Evolutionary conservation across 2,113 vertebrate genomes (phyloP), one percentile per base, ranked within the genome.

Genomic region (Psittacula cyanocephala): DNA sequence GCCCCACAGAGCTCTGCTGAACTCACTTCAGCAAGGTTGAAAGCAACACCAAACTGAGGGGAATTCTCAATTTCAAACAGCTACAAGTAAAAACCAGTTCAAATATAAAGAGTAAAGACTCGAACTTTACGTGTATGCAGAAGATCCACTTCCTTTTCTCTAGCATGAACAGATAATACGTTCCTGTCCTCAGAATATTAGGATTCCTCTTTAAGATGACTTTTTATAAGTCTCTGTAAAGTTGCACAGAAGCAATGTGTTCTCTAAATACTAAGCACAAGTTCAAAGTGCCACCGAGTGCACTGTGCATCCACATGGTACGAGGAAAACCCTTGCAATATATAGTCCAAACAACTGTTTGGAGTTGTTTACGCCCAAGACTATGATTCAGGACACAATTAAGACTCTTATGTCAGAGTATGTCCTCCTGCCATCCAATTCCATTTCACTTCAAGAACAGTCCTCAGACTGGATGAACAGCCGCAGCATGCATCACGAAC

Each of bases 211-310:
- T 77, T 41, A 72, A 91, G 80, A 60, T 8, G 6, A 68, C 65
- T 76, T 94, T 67, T 88, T 28, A 2, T 3, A 82, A 89, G 83
- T 7, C 79, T 74, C 90, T 81, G 25, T 50, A 33, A 91, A 96
- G 95, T 5, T 70, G 94, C 57, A 91, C 75, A 96, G 88, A 91
- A 91, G 95, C 55, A 87, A 97, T 69, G 83, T 93, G 75, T 13
- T 95, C 85, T 71, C 68, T 8, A 31, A 68, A 89, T 31, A 65
- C 41, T 1, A 47, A 89, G 53, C 11, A 44, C 19, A 49, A 67
- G 91, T 88, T 70, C 94, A 77, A 95, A 95, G 89, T 18, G 46
- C 85, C 78, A 75, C 72, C 0, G 1, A 69, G 46, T 0, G 15
- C 5, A 1, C 37, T 2, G 39, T 6, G 62, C 63, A 46, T 3